Evolutionary conservation across 2,113 vertebrate genomes (phyloP).

Genomic region (Cyanocitta stelleri): DNA sequence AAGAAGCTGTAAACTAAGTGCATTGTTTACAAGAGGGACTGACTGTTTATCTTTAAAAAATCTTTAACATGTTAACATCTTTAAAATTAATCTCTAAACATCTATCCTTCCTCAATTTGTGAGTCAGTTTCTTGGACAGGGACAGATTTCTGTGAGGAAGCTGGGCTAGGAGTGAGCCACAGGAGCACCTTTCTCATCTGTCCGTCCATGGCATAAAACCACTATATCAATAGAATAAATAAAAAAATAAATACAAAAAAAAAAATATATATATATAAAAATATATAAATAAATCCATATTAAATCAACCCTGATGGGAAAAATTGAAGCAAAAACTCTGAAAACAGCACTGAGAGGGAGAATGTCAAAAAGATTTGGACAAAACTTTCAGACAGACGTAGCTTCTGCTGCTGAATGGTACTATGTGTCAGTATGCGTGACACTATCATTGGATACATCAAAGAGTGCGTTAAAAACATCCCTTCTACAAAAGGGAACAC

Average conservation of each 20-base stretch:
- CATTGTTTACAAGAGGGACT: not conserved
- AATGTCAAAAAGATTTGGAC: not conserved
- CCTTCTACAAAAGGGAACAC: not conserved
- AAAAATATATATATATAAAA: not conserved
- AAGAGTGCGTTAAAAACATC: not conserved
- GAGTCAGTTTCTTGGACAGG: not conserved
- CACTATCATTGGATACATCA: constrained; percentile 27
- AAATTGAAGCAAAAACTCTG: not conserved
- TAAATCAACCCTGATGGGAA: not conserved
- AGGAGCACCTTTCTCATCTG: not conserved
- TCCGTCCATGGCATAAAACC: not conserved
- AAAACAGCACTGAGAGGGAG: not conserved
- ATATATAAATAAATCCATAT: too few relatives aligned
- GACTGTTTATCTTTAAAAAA: not conserved
- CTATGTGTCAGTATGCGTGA: not conserved
- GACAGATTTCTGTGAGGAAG: not conserved
- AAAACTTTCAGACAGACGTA: not conserved
- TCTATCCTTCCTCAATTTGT: not conserved
- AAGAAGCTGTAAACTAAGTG: not conserved
- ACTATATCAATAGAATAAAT: accelerated
- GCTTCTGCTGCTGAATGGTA: not conserved
- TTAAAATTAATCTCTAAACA: not conserved
- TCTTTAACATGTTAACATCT: not conserved
- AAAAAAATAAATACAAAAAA: not conserved
- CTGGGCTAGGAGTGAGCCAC: not conserved